Evolutionary conservation across 2,113 vertebrate genomes (phyloP).

Genomic region (Eupsittula cactorum): DNA sequence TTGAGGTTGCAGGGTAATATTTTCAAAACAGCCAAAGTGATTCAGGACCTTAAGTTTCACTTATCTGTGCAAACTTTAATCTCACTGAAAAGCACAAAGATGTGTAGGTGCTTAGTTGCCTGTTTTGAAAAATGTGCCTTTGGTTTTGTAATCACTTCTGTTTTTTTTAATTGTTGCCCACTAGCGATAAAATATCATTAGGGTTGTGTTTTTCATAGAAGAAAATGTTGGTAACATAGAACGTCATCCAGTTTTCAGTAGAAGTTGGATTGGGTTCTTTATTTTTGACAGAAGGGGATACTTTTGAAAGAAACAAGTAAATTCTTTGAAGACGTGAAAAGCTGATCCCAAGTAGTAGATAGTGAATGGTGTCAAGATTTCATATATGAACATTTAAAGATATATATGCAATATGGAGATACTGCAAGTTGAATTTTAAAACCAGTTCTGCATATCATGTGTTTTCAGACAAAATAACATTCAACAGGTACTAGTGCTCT

Average conservation of each 20-base stretch:
- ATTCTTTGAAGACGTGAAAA: not conserved
- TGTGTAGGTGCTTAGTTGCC: not conserved
- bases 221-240: not conserved
- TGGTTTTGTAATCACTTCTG: not conserved
- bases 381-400: not conserved
- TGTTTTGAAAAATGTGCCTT: not conserved
- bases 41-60: not conserved
- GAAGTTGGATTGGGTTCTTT: not conserved
- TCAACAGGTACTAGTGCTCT: not conserved
- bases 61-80: not conserved
- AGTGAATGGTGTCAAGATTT: not conserved
- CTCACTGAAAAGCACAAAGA: not conserved
- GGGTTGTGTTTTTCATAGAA: not conserved
- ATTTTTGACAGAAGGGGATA: not conserved
- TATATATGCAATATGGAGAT: not conserved
- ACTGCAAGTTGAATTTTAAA: not conserved
- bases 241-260: not conserved
- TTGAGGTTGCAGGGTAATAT: not conserved
- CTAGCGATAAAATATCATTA: not conserved
- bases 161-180: not conserved
- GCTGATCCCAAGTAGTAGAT: not conserved
- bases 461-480: not conserved
- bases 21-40: not conserved
- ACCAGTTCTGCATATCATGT: not conserved
- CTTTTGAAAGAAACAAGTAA: not conserved